Conservation (phyloP, 2,888 invertebrate genomes). For the Allolobophora icterica region DNA sequence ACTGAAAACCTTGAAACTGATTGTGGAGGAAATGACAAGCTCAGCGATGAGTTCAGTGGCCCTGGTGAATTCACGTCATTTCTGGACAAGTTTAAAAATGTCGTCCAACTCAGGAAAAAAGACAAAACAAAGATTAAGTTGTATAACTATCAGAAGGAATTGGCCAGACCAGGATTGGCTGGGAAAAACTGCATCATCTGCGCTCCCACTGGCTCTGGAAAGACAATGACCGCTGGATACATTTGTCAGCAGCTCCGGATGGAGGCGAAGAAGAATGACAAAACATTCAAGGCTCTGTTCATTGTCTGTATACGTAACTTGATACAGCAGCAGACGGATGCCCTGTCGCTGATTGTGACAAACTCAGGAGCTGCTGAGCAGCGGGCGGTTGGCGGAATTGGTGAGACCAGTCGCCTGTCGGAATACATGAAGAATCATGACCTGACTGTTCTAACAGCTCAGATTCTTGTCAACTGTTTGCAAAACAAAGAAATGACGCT, state of each 20-base stretch:
- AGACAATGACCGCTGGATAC: constrained; percentile 39
- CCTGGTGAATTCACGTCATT: not conserved
- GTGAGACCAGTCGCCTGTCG: constrained; percentile 18
- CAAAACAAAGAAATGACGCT: constrained; percentile 35
- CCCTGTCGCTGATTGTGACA: not conserved
- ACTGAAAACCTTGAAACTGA: not conserved
- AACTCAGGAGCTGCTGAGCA: not conserved
- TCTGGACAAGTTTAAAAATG: not conserved
- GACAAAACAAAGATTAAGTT: constrained; percentile 1
- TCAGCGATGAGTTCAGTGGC: not conserved
- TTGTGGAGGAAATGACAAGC: not conserved
- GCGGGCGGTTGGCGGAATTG: constrained; percentile 23
- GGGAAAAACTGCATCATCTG: constrained; percentile 41
- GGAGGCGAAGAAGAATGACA: constrained; percentile 6
- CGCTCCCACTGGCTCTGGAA: constrained; percentile 42
- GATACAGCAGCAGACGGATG: constrained; percentile 38
- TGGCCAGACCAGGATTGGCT: constrained; percentile 31
- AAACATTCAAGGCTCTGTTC: constrained; percentile 38
- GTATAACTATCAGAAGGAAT: constrained; percentile 37
- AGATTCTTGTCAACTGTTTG: constrained; percentile 42
- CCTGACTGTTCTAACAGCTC: constrained; percentile 43
- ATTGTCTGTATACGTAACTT: constrained; percentile 41
- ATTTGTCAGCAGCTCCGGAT: constrained; percentile 33
- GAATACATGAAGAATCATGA: constrained; percentile 13
- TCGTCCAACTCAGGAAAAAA: not conserved